These are phyloP conservation scores for Leucophenga varia DNA, from an alignment of 1,140 invertebrate species.

Conservation along the genomic window DNA sequence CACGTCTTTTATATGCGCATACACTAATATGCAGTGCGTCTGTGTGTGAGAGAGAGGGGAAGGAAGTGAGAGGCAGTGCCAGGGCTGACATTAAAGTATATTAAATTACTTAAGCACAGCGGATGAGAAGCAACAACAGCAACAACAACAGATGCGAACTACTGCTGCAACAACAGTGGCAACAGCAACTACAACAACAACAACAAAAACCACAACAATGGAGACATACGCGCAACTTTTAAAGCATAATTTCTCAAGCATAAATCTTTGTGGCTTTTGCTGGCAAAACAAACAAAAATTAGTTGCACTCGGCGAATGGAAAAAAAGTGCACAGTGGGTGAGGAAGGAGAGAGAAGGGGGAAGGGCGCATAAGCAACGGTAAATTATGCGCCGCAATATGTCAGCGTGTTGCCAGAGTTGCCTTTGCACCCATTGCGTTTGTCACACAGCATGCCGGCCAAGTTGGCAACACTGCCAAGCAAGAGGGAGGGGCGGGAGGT, in stretches of 20 bases:
- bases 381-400: constrained; percentile 50
- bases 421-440: constrained; percentile 41
- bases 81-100: constrained; percentile 40
- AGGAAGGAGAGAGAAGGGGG: constrained; percentile 1
- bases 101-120: constrained; percentile 49
- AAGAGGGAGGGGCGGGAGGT: background rate
- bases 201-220: constrained; percentile 1
- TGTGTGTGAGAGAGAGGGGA: background rate
- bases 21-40: constrained; percentile 26
- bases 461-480: constrained; percentile 9
- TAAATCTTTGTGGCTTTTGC: constrained; percentile 48
- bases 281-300: constrained; percentile 47
- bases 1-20: constrained; percentile 51
- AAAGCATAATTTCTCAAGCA: constrained; percentile 46
- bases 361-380: constrained; percentile 33
- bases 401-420: constrained; percentile 35
- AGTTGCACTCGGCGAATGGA: constrained; percentile 42
- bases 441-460: constrained; percentile 38
- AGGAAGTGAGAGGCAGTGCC: constrained; percentile 3
- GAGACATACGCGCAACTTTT: constrained; percentile 44
- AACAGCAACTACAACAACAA: constrained; percentile 3
- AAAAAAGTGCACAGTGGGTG: constrained; percentile 1
- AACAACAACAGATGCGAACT: no score
- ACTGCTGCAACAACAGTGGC: no score
- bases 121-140: constrained; percentile 14